A percentile compares a stretch with the other conserved stretches of the same genome.
Evolutionary conservation across 2,797 vertebrate species (phyloP).

Genomic region (Enteromius viviparus): DNA sequence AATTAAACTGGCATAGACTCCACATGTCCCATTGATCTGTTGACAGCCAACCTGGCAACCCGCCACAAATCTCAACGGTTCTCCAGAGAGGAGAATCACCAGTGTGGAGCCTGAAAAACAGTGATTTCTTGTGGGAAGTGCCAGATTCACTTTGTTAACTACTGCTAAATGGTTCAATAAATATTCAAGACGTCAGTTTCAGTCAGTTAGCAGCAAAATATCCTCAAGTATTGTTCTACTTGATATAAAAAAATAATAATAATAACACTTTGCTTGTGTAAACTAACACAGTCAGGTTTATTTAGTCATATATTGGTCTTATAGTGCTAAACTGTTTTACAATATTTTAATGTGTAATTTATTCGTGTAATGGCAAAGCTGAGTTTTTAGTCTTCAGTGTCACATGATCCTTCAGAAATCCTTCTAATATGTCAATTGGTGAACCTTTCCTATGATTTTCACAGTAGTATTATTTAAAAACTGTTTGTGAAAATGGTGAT

Average conservation of each 20-base stretch:
- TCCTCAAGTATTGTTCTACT: neutral
- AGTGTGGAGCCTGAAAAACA: conserved; percentile 1
- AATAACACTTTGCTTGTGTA: neutral
- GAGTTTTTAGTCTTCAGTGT: neutral
- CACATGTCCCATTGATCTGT: conserved; percentile 63
- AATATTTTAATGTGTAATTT: neutral
- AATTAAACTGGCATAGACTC: conserved; percentile 43
- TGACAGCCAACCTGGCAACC: conserved; percentile 70
- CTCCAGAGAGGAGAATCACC: conserved; percentile 18
- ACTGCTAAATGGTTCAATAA: conserved; percentile 5
- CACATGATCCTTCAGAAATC: neutral
- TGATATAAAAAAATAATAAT: neutral
- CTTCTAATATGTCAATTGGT: neutral
- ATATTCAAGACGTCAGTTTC: neutral
- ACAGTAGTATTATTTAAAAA: neutral
- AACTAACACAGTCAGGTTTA: neutral
- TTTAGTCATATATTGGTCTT: neutral
- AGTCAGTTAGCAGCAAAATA: neutral
- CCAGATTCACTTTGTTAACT: conserved; percentile 2
- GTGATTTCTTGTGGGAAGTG: conserved; percentile 9
- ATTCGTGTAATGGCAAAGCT: neutral
- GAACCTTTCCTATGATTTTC: neutral
- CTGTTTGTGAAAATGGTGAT: too few relatives aligned
- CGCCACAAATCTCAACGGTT: conserved; percentile 57
- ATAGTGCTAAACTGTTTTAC: neutral